Evolutionary conservation across 2,797 vertebrate genomes (phyloP).

Genomic region (Acridotheres tristis): DNA sequence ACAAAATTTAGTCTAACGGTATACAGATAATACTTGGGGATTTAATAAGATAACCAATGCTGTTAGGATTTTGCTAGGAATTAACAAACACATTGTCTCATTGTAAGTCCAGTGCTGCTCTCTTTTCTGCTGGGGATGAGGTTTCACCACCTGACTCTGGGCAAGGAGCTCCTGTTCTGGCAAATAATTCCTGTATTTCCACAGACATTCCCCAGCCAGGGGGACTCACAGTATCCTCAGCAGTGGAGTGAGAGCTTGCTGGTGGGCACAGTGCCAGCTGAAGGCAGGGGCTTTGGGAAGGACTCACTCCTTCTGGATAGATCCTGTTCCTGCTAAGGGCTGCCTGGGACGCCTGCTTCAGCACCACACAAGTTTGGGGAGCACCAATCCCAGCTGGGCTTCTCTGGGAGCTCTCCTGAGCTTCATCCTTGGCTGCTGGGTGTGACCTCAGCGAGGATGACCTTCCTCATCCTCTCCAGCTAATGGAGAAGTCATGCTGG

Average conservation of each 20-base stretch:
- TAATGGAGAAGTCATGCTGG: neutral
- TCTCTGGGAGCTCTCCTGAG: neutral
- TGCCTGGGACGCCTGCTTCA: neutral
- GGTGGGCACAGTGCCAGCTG: neutral
- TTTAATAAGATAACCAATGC: neutral
- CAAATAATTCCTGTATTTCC: neutral
- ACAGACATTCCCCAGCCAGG: neutral
- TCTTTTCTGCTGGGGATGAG: neutral
- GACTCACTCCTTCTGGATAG: accelerated
- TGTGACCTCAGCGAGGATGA: neutral
- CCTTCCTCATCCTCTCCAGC: slow-evolving; percentile 1
- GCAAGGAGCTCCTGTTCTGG: neutral
- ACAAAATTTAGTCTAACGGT: neutral
- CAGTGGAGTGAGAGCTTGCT: neutral
- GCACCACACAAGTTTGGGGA: neutral
- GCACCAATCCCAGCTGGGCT: neutral
- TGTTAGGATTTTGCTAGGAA: neutral
- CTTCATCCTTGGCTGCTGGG: neutral
- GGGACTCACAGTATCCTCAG: neutral
- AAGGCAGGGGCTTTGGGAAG: neutral
- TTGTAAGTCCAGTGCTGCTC: neutral
- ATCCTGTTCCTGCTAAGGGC: no score
- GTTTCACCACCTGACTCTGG: neutral
- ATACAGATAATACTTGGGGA: neutral
- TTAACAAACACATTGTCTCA: neutral